Evolutionary conservation across 2,888 invertebrate genomes (phyloP).

Genomic region (Eristalis intricaria): DNA sequence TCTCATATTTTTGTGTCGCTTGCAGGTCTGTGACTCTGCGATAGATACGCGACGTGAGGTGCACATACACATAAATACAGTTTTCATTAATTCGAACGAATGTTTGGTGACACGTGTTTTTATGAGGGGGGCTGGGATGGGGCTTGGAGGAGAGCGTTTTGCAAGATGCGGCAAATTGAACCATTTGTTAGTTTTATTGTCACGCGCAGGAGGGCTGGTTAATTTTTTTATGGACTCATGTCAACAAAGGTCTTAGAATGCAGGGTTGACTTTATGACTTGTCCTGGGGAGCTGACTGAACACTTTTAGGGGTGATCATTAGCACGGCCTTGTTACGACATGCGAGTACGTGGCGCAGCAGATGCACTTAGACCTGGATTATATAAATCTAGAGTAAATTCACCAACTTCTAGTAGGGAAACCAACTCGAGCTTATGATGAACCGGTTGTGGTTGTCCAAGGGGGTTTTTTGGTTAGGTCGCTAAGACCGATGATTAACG

Average conservation of each 20-base stretch:
- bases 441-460: no score
- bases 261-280: neutral
- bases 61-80: neutral
- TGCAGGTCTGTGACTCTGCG: constrained; percentile 9
- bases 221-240: neutral
- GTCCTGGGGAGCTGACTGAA: neutral
- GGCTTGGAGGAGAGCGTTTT: neutral
- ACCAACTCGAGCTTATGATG: no score
- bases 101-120: constrained; percentile 25
- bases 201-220: neutral
- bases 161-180: constrained; percentile 1
- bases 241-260: neutral
- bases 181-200: constrained; percentile 7
- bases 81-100: constrained; percentile 15
- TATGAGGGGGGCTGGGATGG: neutral
- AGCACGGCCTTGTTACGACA: no score
- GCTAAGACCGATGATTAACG: no score
- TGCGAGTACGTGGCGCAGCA: no score
- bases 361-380: no score
- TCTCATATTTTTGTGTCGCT: neutral
- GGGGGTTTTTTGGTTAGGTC: no score
- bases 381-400: no score
- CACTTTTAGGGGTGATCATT: no score
- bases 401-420: no score
- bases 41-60: neutral